Conservation (phyloP, 1,140 invertebrate species). For the Caenorhabditis inopinata region DNA sequence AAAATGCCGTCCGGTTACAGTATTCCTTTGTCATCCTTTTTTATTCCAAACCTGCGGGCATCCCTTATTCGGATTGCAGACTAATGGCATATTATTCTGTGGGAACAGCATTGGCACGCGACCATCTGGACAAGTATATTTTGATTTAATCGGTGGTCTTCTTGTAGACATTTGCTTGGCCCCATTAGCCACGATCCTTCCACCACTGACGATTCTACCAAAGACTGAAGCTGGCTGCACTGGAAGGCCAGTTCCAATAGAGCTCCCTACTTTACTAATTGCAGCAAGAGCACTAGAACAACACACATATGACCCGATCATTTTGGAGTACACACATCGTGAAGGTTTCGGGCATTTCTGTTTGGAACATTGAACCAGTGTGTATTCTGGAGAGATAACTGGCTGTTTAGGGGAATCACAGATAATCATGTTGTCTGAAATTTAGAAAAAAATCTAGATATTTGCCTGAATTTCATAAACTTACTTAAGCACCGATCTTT, state of each 20-base stretch:
- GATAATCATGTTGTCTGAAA: constrained; percentile 25
- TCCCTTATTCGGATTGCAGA: constrained; percentile 42
- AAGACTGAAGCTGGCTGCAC: neutral
- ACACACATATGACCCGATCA: constrained; percentile 55
- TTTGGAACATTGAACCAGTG: constrained; percentile 29
- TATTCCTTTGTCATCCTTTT: neutral
- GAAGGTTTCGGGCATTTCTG: constrained; percentile 44
- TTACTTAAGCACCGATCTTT: constrained; percentile 51
- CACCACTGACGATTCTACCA: neutral
- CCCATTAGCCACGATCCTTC: neutral
- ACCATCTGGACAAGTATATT: constrained; percentile 53
- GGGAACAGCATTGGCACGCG: constrained; percentile 52
- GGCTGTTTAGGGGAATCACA: neutral
- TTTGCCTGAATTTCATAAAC: constrained; percentile 41
- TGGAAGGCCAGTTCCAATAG: neutral
- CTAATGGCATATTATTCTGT: constrained; percentile 51
- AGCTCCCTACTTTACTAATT: neutral
- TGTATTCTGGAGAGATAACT: constrained; percentile 42
- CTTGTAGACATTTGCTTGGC: no score
- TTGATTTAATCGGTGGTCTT: no score
- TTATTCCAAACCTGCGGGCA: constrained; percentile 52
- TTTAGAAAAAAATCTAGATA: neutral
- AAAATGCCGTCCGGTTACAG: neutral
- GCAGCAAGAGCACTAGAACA: constrained; percentile 37
- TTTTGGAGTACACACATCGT: constrained; percentile 52